A percentile compares a stretch with the other conserved stretches of the same genome.
Conservation (phyloP, 2,888 invertebrate genomes). For the Pyrochroa serraticornis region DNA sequence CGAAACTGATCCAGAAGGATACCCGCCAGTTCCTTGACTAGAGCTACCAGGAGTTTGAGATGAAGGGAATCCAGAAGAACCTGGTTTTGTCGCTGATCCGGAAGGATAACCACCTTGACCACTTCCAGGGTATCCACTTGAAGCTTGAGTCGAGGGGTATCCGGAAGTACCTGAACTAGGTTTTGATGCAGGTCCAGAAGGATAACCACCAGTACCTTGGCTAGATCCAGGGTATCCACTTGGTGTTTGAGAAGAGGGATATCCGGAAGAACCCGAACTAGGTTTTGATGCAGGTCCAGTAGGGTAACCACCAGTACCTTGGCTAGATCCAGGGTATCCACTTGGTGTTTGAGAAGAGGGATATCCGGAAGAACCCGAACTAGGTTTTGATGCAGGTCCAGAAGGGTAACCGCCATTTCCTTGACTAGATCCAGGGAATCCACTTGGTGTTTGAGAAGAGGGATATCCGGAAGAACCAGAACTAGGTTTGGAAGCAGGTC, state of each 20-base stretch:
- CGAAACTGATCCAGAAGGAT: constrained; percentile 36
- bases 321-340: constrained; percentile 1
- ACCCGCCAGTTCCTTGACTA: constrained; percentile 38
- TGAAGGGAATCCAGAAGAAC: constrained; percentile 5
- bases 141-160: constrained; percentile 3
- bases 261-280: not conserved
- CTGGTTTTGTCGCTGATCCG: not conserved
- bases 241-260: constrained; percentile 2
- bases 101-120: constrained; percentile 11
- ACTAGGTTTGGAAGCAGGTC: not conserved
- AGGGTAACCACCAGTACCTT: not conserved
- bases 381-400: not conserved
- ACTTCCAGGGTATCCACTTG: constrained; percentile 25
- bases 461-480: constrained; percentile 5
- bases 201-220: not conserved
- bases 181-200: not conserved
- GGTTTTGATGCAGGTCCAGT: not conserved
- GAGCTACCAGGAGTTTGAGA: constrained; percentile 3
- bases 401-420: not conserved
- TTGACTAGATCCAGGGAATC: not conserved
- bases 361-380: not conserved
- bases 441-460: constrained; percentile 5
- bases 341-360: constrained; percentile 4
- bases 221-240: constrained; percentile 4
- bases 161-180: not conserved